phyloP scores from a whole-genome alignment of 2,797 vertebrate genomes.

The Craterocephalus amniculus region DNA sequence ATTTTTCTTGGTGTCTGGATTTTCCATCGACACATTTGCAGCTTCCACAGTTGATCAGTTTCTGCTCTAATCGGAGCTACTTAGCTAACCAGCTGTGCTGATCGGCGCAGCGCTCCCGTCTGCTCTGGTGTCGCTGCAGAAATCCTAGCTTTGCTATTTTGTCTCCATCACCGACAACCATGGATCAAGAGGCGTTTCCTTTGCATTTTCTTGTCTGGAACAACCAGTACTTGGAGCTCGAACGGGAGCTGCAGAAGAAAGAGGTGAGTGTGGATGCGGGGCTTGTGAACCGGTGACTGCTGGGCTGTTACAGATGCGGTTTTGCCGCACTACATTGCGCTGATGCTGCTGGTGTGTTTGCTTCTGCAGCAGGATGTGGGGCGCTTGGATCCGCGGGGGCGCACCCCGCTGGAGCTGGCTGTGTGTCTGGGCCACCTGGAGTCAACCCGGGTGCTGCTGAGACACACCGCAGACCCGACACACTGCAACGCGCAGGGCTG shows the following conservation, averaged over 20 bases:
- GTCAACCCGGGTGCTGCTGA: slow-evolving; percentile 89
- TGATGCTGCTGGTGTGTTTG: slow-evolving; percentile 42
- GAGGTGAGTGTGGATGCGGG: slow-evolving; percentile 76
- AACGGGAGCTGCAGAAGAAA: slow-evolving; percentile 88
- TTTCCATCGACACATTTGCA: slow-evolving; percentile 14
- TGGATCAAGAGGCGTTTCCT: slow-evolving; percentile 87
- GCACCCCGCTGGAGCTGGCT: slow-evolving; percentile 91
- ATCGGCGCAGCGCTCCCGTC: slow-evolving; percentile 17
- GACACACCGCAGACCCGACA: slow-evolving; percentile 89
- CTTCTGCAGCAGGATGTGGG: slow-evolving; percentile 86
- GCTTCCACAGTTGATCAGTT: slow-evolving; percentile 22
- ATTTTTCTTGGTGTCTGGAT: slow-evolving; percentile 19
- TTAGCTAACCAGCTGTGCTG: slow-evolving; percentile 45
- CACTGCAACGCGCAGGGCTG: slow-evolving; percentile 89
- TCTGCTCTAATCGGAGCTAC: slow-evolving; percentile 36
- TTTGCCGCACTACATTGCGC: slow-evolving; percentile 64
- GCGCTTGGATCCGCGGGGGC: slow-evolving; percentile 88
- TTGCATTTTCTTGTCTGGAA: slow-evolving; percentile 93
- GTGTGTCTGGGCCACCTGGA: slow-evolving; percentile 94
- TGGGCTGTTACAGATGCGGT: slow-evolving; percentile 24
- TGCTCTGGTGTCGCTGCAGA: slow-evolving; percentile 34
- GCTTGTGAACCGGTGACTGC: neutral
- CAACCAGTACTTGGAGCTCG: slow-evolving; percentile 92
- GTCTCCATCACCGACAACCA: slow-evolving; percentile 50
- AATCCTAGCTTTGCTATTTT: slow-evolving; percentile 41